These are phyloP conservation scores for Oreochromis niloticus DNA, from an alignment of 2,113 vertebrate genomes.

Conservation along the genomic window DNA sequence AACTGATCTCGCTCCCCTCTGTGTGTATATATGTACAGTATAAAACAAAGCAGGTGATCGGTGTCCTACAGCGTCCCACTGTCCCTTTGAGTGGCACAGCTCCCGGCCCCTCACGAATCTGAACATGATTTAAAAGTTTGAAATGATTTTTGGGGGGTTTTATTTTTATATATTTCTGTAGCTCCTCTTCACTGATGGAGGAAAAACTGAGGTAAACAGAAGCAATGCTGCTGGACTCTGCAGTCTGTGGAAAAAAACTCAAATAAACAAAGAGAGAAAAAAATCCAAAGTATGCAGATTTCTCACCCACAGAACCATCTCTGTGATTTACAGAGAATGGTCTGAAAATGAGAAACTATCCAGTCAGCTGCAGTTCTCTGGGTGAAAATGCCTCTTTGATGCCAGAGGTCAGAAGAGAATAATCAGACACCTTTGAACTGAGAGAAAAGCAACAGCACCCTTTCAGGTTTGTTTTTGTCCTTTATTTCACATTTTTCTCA, in stretches of 20 bases:
- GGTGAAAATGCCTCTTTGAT: neutral
- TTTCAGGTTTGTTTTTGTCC: neutral
- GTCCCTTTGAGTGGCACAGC: neutral
- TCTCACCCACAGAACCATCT: neutral
- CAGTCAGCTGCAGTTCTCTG: neutral
- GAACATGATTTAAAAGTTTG: neutral
- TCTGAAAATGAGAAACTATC: neutral
- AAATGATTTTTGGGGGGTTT: fast-evolving
- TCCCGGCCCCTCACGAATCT: neutral
- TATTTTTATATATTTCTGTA: neutral
- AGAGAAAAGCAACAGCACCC: neutral
- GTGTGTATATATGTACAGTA: neutral
- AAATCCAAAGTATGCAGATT: neutral
- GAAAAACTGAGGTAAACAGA: neutral
- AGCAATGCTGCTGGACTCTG: neutral
- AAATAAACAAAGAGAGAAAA: neutral
- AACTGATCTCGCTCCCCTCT: slow-evolving; percentile 52
- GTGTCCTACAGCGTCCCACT: neutral
- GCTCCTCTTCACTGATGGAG: neutral
- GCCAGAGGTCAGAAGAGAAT: neutral
- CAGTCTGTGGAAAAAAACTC: neutral
- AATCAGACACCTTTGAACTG: neutral
- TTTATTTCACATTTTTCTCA: neutral
- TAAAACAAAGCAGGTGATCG: neutral
- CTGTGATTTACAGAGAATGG: neutral